Base-by-base conservation (phyloP, 1,140 invertebrate genomes). In the Pseudomyrmex flavicornis region DNA sequence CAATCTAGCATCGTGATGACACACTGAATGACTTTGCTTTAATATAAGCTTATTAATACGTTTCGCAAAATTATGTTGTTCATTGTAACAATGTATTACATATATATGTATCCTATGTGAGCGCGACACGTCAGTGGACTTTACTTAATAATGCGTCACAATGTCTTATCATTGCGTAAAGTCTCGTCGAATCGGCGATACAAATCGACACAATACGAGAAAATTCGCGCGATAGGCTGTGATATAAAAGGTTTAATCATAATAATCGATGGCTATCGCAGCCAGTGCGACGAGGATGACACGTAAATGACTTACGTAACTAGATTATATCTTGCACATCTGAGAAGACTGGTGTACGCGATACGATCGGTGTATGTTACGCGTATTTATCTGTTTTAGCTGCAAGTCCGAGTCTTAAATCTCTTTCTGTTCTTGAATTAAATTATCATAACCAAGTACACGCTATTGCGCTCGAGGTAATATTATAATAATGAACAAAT, bases 221-320 rank as follows among this genome's bases (percentile, higher is more conserved):
- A 80, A 80, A 48, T 61, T 72, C 22, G 26, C 65, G n/a, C 12
- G 65, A 79, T 68, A 68, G 17, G 63, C 20, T 59, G 76, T 35
- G 35, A 35, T 35, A 80, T 26, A 69, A n/a, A 26, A 50, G 20
- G 20, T 9, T 80, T 70, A 59, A 79, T 79, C 65, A 59, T 80
- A 72, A 80, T 26, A 59, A 72, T 20, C 13, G 76, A 80, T 80
- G 22, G 15, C 52, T 59, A 79, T 79, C 76, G 12, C 44, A 70
- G 54, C 20, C 76, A 61, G 54, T 9, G 13, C 15, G 65, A 72
- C 54, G 58, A 70, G 76, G 56, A 61, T 58, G 44, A 59, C 61
- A 80, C 54, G 20, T 80, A 59, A 70, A 79, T 70, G 65, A 79
- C 22, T 80, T 80, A 70, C 54, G 15, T 50, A 80, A 79, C 13